Evolutionary conservation across 2,113 vertebrate species (phyloP).

Genomic region (Anthoscopus minutus): DNA sequence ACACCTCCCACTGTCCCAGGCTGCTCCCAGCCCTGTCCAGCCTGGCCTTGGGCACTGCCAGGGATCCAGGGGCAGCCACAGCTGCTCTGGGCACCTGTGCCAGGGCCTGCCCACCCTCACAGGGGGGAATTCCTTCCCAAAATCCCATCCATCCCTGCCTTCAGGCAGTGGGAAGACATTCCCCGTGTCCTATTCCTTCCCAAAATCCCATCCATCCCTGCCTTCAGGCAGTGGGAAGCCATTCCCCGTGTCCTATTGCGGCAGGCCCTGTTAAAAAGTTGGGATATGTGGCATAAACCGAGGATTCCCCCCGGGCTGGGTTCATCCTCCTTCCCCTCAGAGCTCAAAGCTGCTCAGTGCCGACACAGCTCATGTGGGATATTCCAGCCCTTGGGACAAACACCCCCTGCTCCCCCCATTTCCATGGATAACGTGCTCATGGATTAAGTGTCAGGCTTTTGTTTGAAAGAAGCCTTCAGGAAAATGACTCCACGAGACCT

Average conservation of each 20-base stretch:
- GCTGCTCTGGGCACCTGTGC: not conserved
- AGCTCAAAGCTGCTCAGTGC: not conserved
- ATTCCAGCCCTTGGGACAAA: not conserved
- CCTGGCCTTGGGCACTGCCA: fast-evolving
- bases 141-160: not conserved
- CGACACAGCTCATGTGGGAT: not conserved
- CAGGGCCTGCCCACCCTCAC: fast-evolving
- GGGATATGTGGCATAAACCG: fast-evolving
- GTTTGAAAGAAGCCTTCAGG: not conserved
- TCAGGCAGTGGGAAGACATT: not conserved
- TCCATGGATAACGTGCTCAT: not conserved
- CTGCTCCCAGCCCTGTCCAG: fast-evolving
- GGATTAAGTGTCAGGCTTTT: not conserved
- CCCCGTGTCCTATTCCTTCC: not conserved
- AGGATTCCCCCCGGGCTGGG: not conserved
- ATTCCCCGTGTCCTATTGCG: not conserved
- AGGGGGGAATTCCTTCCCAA: not conserved
- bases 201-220: not conserved
- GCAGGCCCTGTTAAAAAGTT: not conserved
- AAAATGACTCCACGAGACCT: not conserved
- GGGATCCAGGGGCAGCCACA: not conserved
- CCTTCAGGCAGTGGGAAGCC: not conserved
- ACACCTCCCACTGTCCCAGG: fast-evolving
- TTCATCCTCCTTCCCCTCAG: not conserved
- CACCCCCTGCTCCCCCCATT: not conserved